Conservation (phyloP, 2,888 invertebrate genomes). For the Branchipolynoe longqiensis region DNA sequence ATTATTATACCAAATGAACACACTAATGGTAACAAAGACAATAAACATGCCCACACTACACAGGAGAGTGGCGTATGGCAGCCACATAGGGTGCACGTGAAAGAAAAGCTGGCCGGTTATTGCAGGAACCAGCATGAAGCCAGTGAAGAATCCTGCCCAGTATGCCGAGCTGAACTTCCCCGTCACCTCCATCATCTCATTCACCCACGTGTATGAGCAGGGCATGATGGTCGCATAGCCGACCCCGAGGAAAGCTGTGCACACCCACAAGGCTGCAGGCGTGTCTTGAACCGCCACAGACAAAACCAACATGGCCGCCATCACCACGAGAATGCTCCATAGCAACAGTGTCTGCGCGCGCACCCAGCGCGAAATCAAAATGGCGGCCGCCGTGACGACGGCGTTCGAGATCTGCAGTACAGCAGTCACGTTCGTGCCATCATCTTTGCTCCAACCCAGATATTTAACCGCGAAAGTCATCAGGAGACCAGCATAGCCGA, state of each 20-base stretch:
- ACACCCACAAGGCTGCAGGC: constrained; percentile 79
- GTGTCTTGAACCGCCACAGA: constrained; percentile 72
- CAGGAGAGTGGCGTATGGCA: constrained; percentile 76
- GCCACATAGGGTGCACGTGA: constrained; percentile 74
- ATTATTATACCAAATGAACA: constrained; percentile 33
- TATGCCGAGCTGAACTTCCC: constrained; percentile 82
- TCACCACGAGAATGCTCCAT: constrained; percentile 75
- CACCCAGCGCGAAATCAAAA: constrained; percentile 80
- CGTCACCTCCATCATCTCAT: constrained; percentile 80
- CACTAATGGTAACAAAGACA: constrained; percentile 26
- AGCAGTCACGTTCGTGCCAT: constrained; percentile 80
- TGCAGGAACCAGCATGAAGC: constrained; percentile 82
- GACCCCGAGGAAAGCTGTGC: constrained; percentile 80
- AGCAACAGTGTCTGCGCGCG: constrained; percentile 80
- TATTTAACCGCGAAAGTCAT: constrained; percentile 80
- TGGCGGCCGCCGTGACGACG: constrained; percentile 70
- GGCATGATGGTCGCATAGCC: constrained; percentile 83
- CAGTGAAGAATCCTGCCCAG: constrained; percentile 81
- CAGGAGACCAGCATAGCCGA: constrained; percentile 82
- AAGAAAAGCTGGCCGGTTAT: constrained; percentile 80
- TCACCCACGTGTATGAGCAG: constrained; percentile 81
- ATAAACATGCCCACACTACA: constrained; percentile 68
- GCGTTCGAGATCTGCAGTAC: constrained; percentile 67
- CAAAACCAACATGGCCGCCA: constrained; percentile 77
- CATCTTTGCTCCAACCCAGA: constrained; percentile 75